Conservation (phyloP, 1,140 invertebrate species). For the Leptinotarsa texana region DNA sequence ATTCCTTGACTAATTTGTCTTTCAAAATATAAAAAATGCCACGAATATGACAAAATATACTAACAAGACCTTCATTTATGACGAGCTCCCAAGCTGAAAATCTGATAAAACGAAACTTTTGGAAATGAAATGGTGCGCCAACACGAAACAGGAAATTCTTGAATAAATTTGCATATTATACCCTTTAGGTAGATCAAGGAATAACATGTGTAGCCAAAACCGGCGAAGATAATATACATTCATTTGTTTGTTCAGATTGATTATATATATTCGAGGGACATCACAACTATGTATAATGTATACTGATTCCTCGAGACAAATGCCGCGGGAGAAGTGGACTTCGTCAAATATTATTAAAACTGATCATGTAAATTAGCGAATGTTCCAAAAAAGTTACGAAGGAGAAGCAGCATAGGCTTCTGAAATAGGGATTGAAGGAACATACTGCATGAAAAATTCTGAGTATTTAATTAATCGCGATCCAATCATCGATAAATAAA, state of each 20-base stretch:
- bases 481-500: no score
- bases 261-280: not conserved
- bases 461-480: no score
- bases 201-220: slow-evolving; percentile 3
- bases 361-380: slow-evolving; percentile 21
- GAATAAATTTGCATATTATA: not conserved
- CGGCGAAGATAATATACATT: slow-evolving; percentile 2
- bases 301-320: not conserved
- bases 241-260: slow-evolving; percentile 2
- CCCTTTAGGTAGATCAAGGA: not conserved
- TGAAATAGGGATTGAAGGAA: no score
- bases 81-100: no score
- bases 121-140: not conserved
- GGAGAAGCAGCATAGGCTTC: not conserved
- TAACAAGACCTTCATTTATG: no score
- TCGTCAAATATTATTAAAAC: slow-evolving; percentile 19
- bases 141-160: not conserved
- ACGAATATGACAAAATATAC: no score
- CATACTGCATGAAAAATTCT: no score
- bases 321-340: not conserved
- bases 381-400: not conserved
- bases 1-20: no score
- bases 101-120: no score
- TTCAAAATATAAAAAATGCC: no score
- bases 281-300: not conserved